phyloP scores from a whole-genome alignment of 2,113 vertebrate species.

The Trachemys scripta region DNA sequence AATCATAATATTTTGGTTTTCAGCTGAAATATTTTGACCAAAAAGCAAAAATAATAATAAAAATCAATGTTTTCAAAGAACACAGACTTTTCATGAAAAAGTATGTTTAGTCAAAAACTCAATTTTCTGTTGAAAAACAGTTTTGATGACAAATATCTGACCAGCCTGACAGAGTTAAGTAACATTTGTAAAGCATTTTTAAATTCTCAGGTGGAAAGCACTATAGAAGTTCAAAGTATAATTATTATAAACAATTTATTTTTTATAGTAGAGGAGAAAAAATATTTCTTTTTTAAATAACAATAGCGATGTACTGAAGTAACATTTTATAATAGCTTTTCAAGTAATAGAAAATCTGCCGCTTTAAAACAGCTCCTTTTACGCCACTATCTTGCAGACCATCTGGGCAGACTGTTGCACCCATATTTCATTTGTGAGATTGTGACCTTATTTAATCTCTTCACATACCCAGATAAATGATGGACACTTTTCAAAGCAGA shows the following conservation, averaged over 20 bases:
- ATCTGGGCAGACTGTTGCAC: neutral
- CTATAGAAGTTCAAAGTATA: neutral
- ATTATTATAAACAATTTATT: neutral
- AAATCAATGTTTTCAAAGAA: neutral
- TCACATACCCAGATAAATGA: neutral
- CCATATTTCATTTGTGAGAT: neutral
- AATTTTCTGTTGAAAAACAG: neutral
- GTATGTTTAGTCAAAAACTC: neutral
- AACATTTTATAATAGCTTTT: neutral
- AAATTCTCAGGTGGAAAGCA: neutral
- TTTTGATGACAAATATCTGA: neutral
- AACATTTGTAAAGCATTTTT: neutral
- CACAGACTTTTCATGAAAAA: neutral
- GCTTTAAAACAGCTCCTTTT: neutral
- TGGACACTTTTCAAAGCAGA: neutral
- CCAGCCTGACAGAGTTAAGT: neutral
- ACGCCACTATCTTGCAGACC: neutral
- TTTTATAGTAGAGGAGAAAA: neutral
- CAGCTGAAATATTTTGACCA: neutral
- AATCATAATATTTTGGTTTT: neutral
- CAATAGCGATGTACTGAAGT: neutral
- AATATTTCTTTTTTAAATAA: neutral
- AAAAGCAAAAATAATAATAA: neutral
- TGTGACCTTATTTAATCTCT: neutral
- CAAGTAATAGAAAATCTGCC: neutral